Percentiles rank a stretch among this genome's conserved stretches.
Evolutionary conservation across 2,888 invertebrate species (phyloP).

Genomic region (Parascotia fuliginaria): DNA sequence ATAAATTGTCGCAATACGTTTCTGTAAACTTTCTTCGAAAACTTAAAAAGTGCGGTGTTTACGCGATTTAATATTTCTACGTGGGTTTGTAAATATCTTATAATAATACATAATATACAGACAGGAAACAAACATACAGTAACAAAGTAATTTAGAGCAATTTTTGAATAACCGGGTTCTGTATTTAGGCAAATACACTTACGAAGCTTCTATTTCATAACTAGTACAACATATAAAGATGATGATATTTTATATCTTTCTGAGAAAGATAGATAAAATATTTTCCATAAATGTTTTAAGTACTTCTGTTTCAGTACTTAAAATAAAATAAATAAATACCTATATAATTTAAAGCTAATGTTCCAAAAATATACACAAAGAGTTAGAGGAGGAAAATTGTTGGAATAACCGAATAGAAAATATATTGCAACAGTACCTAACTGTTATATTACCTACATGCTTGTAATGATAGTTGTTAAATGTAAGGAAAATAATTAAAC

Average conservation of each 20-base stretch:
- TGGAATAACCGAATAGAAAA: too few relatives aligned
- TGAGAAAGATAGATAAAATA: too few relatives aligned
- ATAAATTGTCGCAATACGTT: constrained; percentile 32
- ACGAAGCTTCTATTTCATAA: background rate
- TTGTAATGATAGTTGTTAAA: too few relatives aligned
- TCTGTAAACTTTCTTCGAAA: constrained; percentile 24
- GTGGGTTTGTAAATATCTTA: constrained; percentile 1
- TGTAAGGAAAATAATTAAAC: too few relatives aligned
- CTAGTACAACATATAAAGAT: too few relatives aligned
- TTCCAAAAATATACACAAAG: background rate
- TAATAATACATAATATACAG: background rate
- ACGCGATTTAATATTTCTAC: background rate
- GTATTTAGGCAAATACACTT: background rate
- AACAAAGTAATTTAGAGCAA: background rate
- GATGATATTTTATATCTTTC: too few relatives aligned
- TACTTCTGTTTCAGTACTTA: too few relatives aligned
- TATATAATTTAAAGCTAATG: background rate
- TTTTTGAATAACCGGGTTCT: background rate
- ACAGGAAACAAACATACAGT: constrained; percentile 1
- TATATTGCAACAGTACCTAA: too few relatives aligned
- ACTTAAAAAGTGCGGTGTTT: constrained; percentile 3
- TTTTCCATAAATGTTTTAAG: too few relatives aligned
- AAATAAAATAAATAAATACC: too few relatives aligned
- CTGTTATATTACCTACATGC: too few relatives aligned
- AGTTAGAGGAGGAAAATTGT: background rate